Percentiles rank a stretch among this genome's conserved stretches.
phyloP scores from a whole-genome alignment of 2,797 vertebrate genomes.

The Spinus pinus region DNA sequence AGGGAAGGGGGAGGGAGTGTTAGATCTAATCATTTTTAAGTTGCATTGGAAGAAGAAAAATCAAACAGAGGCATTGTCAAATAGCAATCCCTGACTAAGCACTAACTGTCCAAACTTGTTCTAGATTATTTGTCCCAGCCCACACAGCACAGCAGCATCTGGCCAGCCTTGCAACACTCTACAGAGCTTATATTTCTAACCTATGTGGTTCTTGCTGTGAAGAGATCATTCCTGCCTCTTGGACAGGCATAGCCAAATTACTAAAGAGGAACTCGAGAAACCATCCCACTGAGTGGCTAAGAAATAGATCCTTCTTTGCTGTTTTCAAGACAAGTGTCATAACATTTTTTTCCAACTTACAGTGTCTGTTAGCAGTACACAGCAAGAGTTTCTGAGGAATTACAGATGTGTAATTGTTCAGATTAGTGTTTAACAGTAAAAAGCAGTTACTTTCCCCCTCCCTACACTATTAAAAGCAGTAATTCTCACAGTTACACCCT shows the following conservation, averaged over 20 bases:
- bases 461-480: not conserved
- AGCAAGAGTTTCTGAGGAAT: not conserved
- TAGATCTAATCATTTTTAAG: slow-evolving; percentile 38
- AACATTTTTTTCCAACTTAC: not conserved
- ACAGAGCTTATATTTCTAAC: not conserved
- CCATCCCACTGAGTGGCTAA: not conserved
- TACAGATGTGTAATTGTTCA: slow-evolving; percentile 23
- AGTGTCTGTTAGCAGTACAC: not conserved
- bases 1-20: not conserved
- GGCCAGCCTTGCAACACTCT: not conserved
- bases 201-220: not conserved
- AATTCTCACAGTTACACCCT: not conserved
- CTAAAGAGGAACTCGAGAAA: not conserved
- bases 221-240: not conserved
- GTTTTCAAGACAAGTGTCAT: not conserved
- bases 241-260: not conserved
- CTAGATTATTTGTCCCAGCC: not conserved
- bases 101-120: not conserved
- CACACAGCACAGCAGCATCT: not conserved
- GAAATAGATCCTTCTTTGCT: not conserved
- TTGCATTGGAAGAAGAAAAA: slow-evolving; percentile 22
- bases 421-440: slow-evolving; percentile 52
- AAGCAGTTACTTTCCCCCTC: not conserved
- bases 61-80: not conserved
- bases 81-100: not conserved